phyloP scores from a whole-genome alignment of 2,113 vertebrate genomes.

The Antigone vipio region DNA sequence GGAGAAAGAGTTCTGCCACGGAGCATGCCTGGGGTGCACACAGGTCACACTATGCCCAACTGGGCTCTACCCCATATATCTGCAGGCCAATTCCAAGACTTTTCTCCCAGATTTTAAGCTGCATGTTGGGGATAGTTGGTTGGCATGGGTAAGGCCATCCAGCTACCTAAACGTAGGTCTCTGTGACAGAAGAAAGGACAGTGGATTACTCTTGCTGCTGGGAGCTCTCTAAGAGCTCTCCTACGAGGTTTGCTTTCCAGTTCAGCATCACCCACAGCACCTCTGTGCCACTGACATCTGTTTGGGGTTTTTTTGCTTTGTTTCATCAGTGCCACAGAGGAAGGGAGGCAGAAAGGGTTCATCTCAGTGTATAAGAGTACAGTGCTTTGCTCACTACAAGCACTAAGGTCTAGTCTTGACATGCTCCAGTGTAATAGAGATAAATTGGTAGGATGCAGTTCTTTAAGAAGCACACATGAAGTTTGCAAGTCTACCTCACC shows the following conservation, averaged over 20 bases:
- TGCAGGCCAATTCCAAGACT: not conserved
- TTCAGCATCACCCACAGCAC: not conserved
- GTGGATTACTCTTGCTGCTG: not conserved
- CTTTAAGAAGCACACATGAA: not conserved
- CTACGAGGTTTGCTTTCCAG: not conserved
- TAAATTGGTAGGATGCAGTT: not conserved
- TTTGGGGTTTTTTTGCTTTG: not conserved
- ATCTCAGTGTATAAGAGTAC: not conserved
- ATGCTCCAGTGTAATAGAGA: not conserved
- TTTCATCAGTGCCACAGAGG: not conserved
- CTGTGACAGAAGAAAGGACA: not conserved
- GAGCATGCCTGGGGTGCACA: not conserved
- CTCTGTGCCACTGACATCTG: not conserved
- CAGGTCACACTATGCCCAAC: not conserved
- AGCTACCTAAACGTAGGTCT: not conserved
- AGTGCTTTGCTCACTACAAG: not conserved
- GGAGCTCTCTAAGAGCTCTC: not conserved
- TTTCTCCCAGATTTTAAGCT: not conserved
- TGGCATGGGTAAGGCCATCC: not conserved
- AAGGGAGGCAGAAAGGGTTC: not conserved
- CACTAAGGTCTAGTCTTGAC: not conserved
- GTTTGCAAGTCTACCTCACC: not conserved
- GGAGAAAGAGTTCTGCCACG: not conserved
- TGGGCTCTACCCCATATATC: not conserved
- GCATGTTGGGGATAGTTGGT: not conserved